Percentiles rank a stretch among this genome's conserved stretches.
Conservation (phyloP, 2,797 vertebrate genomes). For the Chromobotia macracanthus region DNA sequence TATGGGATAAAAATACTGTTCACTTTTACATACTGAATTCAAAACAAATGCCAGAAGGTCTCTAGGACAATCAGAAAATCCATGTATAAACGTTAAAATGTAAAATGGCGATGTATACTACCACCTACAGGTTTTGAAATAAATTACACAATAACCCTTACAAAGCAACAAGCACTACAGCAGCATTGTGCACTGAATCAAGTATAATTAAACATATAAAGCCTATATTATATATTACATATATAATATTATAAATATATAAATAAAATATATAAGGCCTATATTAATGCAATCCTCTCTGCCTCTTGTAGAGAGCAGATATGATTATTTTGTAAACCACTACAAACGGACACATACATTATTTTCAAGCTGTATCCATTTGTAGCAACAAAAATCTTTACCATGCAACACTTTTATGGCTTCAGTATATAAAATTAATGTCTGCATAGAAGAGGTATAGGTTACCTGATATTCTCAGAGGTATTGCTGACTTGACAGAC, state of each 20-base stretch:
- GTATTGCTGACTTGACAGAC: conserved; percentile 4
- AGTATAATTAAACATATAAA: not conserved
- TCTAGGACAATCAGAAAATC: not conserved
- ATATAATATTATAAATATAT: no score
- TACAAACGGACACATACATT: conserved; percentile 60
- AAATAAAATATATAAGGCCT: no score
- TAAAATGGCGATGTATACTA: conserved; percentile 44
- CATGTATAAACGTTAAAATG: conserved; percentile 32
- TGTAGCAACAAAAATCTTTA: conserved; percentile 2
- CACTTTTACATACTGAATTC: not conserved
- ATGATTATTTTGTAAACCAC: conserved; percentile 46
- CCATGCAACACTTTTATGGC: conserved; percentile 17
- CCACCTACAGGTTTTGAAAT: conserved; percentile 66
- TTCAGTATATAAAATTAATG: not conserved
- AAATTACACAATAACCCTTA: conserved; percentile 60
- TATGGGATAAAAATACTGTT: conserved; percentile 2
- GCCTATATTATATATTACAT: no score
- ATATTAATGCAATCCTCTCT: conserved; percentile 25
- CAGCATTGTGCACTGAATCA: conserved; percentile 6
- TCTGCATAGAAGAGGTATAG: conserved; percentile 9
- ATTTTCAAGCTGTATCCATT: conserved; percentile 56
- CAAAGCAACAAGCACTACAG: not conserved
- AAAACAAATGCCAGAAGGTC: conserved; percentile 2
- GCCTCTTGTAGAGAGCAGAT: conserved; percentile 10
- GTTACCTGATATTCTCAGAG: conserved; percentile 1